These are phyloP conservation scores for Tribolium madens DNA, from an alignment of 1,140 invertebrate genomes.

Conservation along the genomic window DNA sequence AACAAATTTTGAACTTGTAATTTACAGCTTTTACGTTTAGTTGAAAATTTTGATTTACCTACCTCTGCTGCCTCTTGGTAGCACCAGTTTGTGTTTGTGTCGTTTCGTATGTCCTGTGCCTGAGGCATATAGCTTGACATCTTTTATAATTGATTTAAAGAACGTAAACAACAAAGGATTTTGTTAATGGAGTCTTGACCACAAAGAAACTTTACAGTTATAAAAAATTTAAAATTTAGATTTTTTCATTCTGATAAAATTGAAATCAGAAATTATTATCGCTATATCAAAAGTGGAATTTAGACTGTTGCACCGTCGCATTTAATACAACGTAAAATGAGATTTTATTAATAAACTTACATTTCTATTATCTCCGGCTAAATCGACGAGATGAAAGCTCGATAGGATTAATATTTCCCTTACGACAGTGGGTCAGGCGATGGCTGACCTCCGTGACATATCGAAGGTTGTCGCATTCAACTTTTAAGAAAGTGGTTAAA, in stretches of 20 bases:
- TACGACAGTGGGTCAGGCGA: neutral
- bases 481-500: slow-evolving; percentile 41
- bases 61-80: too few relatives aligned
- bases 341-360: slow-evolving; percentile 9
- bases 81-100: slow-evolving; percentile 42
- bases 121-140: slow-evolving; percentile 19
- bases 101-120: neutral
- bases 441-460: slow-evolving; percentile 11
- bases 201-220: slow-evolving; percentile 9
- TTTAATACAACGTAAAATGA: neutral
- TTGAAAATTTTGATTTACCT: neutral
- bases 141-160: slow-evolving; percentile 32
- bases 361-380: neutral
- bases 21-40: too few relatives aligned
- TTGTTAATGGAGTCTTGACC: slow-evolving; percentile 18
- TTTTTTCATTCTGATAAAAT: neutral
- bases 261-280: slow-evolving; percentile 2
- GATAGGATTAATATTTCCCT: neutral
- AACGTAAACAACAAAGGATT: slow-evolving; percentile 26
- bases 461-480: slow-evolving; percentile 16
- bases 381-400: neutral
- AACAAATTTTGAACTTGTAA: too few relatives aligned
- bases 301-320: neutral
- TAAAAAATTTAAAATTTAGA: slow-evolving; percentile 19
- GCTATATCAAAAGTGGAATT: neutral